Conservation (phyloP, 2,113 vertebrate species). For the Octodon degus region DNA sequence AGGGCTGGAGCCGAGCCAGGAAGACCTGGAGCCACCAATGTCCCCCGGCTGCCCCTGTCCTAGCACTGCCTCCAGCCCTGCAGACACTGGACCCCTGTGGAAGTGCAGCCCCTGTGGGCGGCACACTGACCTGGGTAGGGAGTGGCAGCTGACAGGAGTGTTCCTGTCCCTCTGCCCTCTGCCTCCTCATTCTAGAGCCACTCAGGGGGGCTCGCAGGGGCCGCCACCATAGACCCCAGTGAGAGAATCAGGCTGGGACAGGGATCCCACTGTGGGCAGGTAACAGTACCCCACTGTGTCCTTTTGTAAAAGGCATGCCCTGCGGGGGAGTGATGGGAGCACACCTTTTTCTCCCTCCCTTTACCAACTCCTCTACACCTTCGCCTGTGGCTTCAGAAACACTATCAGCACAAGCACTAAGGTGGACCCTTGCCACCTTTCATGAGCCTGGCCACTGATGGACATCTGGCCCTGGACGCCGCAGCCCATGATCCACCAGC, state of each 20-base stretch:
- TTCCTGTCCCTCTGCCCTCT: not conserved
- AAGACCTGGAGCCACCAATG: slow-evolving; percentile 73
- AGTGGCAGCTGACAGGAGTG: not conserved
- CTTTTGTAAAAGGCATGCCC: not conserved
- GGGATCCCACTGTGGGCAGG: not conserved
- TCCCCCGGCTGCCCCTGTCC: slow-evolving; percentile 60
- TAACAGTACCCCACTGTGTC: not conserved
- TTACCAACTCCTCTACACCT: not conserved
- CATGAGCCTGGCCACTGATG: not conserved
- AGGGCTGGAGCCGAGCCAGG: slow-evolving; percentile 56
- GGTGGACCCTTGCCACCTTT: not conserved
- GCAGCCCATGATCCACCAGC: no score
- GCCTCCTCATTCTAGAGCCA: not conserved
- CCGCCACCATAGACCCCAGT: not conserved
- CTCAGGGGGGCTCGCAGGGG: fast-evolving
- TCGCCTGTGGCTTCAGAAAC: not conserved
- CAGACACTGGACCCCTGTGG: not conserved
- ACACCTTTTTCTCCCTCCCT: not conserved
- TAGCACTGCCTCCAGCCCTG: not conserved
- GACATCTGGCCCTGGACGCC: not conserved
- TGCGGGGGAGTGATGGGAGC: not conserved
- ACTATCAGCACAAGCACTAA: not conserved
- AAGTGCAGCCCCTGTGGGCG: not conserved
- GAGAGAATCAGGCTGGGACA: not conserved
- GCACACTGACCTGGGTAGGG: not conserved